phyloP scores from a whole-genome alignment of 1,140 invertebrate species.

The Zelostemma sp. region DNA sequence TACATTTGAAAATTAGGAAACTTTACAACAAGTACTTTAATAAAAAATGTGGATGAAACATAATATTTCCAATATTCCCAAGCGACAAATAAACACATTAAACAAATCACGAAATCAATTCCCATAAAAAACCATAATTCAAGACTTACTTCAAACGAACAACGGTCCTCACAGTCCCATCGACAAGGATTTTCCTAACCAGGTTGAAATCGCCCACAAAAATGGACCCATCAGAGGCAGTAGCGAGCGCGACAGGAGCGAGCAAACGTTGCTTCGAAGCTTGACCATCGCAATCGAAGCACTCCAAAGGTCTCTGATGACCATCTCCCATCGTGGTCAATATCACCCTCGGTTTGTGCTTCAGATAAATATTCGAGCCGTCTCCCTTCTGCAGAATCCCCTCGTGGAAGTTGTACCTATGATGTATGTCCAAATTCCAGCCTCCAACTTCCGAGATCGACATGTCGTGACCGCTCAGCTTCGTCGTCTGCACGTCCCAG shows the following conservation, averaged over 20 bases:
- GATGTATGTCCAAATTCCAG: slow-evolving; percentile 98
- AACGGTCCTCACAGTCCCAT: slow-evolving; percentile 88
- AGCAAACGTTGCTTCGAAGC: slow-evolving; percentile 86
- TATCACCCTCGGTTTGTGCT: slow-evolving; percentile 92
- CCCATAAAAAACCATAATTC: too few species aligned
- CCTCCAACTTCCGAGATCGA: slow-evolving; percentile 95
- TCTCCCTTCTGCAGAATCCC: slow-evolving; percentile 98
- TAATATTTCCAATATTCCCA: too few species aligned
- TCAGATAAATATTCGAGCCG: slow-evolving; percentile 95
- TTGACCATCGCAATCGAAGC: slow-evolving; percentile 85
- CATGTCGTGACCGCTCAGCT: slow-evolving; percentile 95
- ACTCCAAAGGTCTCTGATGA: slow-evolving; percentile 86
- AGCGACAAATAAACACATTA: too few species aligned
- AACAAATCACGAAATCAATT: too few species aligned
- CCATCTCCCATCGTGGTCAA: slow-evolving; percentile 95
- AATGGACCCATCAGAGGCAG: slow-evolving; percentile 92
- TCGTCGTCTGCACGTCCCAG: slow-evolving; percentile 96
- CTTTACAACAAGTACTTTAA: too few species aligned
- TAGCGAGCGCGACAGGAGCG: slow-evolving; percentile 91
- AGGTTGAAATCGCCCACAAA: slow-evolving; percentile 97
- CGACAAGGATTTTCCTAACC: slow-evolving; percentile 89
- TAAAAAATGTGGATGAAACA: too few species aligned
- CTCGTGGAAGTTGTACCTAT: slow-evolving; percentile 97
- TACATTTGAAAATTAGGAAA: too few species aligned
- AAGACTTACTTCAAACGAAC: slow-evolving; percentile 92